A percentile compares a stretch with the other conserved stretches of the same genome.
Conservation (phyloP, 2,113 vertebrate genomes). For the Atherinomorus stipes region DNA sequence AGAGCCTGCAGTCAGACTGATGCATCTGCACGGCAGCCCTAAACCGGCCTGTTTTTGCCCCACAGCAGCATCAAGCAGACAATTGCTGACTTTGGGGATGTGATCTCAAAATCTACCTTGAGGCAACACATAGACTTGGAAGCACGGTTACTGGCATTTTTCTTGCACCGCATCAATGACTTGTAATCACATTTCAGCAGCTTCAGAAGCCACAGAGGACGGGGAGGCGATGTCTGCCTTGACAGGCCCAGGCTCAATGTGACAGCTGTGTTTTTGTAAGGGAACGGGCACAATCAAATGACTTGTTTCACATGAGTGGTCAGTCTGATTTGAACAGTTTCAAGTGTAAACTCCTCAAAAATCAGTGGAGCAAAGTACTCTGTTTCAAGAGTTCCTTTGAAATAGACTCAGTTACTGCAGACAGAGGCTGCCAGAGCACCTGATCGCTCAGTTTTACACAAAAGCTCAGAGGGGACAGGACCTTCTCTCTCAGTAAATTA, state of each 20-base stretch:
- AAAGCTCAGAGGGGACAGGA: no score
- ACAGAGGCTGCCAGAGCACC: neutral
- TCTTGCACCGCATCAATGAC: conserved; percentile 14
- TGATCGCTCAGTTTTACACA: no score
- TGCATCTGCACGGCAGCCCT: conserved; percentile 3
- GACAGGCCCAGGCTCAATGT: conserved; percentile 5
- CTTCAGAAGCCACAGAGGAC: conserved; percentile 22
- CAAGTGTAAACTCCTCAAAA: conserved; percentile 17
- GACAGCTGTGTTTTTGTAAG: conserved; percentile 13
- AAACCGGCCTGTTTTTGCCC: conserved; percentile 2
- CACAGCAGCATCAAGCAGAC: neutral
- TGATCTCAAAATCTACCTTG: neutral
- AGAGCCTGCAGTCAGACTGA: conserved; percentile 23
- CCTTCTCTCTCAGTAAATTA: no score
- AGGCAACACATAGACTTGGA: neutral
- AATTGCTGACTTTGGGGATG: conserved; percentile 6
- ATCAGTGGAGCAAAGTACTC: conserved; percentile 4
- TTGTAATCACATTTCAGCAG: conserved; percentile 31
- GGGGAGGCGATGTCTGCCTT: conserved; percentile 18
- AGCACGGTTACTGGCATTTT: neutral
- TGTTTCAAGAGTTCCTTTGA: neutral
- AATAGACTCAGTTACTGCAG: neutral
- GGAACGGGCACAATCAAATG: conserved; percentile 38
- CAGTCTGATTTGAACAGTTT: conserved; percentile 20
- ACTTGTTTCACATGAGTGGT: conserved; percentile 44